Evolutionary conservation across 2,113 vertebrate genomes (phyloP), one percentile per base, ranked within the genome.

Genomic region (Mobula birostris): DNA sequence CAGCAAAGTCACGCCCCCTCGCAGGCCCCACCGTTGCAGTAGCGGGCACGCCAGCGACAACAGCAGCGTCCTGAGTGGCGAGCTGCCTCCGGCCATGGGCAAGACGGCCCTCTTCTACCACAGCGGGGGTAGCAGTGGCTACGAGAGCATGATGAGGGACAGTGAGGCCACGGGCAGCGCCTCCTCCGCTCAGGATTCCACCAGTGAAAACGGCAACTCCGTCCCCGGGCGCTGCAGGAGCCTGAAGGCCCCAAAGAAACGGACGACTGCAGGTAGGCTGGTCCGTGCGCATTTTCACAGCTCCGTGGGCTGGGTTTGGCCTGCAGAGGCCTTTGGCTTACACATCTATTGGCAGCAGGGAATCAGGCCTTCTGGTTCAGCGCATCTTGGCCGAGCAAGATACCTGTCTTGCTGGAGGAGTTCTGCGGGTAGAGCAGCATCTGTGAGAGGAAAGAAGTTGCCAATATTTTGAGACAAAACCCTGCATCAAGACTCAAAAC

Each of bases 11-110:
- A 99, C 99, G 0, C 98, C 99, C 0, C 99, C 99, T 0, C 96
- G 99, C 93, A 97, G 97, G 95, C 97, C 99, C 0, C 98, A 99
- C 87, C 98, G 98, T 94, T 99, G 98, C 96, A 99, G 99, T 96
- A 99, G 99, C 0, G 99, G 99, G 7, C 99, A 99, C 0, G 98
- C 98, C 5, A 99, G 99, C 0, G 99, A 99, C 97, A 99, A 99
- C 96, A 99, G 99, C 97, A 99, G 98, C 0, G 98, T 99, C 66
- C 97, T 99, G 95, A 99, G 99, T 0, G 99, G 99, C 3, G 99
- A 99, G 96, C 97, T 99, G 11, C 99, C 99, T 0, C 99, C 99
- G 0, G 99, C 99, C 95, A 99, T 99, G 99, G 99, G 99, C 32
- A 99, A 98, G 95, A 99, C 99, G 0, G 98, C 99, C 15, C 96